Base-by-base conservation (phyloP, 30 jellyfish, hydroid and myxozoan species). In the Aurelia sp. region DNA sequence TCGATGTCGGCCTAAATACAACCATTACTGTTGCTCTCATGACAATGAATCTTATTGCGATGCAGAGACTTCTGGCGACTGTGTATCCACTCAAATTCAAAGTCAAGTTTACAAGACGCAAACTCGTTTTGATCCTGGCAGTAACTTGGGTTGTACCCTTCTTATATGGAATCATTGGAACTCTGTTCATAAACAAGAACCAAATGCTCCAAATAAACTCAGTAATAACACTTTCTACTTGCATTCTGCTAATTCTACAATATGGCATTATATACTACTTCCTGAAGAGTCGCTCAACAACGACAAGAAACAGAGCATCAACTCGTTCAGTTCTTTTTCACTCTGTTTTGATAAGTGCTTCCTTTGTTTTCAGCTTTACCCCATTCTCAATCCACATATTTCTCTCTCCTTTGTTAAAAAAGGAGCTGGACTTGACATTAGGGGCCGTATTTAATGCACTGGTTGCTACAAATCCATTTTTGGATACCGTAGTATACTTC, bases 71-170 rank as follows among this genome's bases (percentile, higher is more conserved):
- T 13, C 31, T 64, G 31, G 75, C 50, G 21, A 44, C 75, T 17
- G 75, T 64, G 19, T 64, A 20, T 64, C 75, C 75, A 16, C 75
- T 64, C 75, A 64, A 64, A 64, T 35, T 44, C 38, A 18, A 64
- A 64, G 6, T 35, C 15, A 64, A 21, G 50, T 13, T 64, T 5
- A 64, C 75, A 21, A 18, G 50, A 64, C 18, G 30, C 38, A 35
- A 30, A 21, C 16, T 64, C 13, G 21, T 21, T 19, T 13, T 7
- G 50, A 13, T 35, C 75, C 10, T 64, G 4, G 19, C 38, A 21
- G 38, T 13, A 4, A 30, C 38, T 1, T 64, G 75, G 75, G 75
- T 18, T 44, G 31, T 64, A 10, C 75, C 75, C 3, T n/a, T 35
- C 1, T 13, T 64, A 16, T 64, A 64, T 64, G 75, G 75, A n/a